Base-by-base conservation (phyloP, 1,140 invertebrate species). In the Meloidogyne hapla region DNA sequence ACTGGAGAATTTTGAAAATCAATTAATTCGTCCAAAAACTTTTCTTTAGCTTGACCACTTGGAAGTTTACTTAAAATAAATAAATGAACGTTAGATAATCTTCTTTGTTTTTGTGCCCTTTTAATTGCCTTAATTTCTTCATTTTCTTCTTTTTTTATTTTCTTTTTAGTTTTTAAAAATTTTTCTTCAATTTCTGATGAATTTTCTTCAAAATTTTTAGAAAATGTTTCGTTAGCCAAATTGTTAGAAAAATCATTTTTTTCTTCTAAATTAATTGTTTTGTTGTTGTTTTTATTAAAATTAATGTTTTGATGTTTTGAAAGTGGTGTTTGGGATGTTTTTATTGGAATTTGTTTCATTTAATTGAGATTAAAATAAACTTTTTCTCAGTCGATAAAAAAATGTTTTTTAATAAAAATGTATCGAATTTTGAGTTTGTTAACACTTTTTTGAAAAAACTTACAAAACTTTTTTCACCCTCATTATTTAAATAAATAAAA, bases 11-110 rank as follows among this genome's bases (percentile, higher is more conserved):
- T 56, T 56, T 4, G 69, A 69, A 77, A 86, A 70, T 85, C 83
- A 21, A 85, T 79, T 33, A 85, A 78, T 63, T 82, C 76, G 10
- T 74, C 33, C 62, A 86, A 61, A 72, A 84, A 80, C 61, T 79
- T 78, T 28, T 85, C 82, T 63, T 83, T 82, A 12, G 80, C 80
- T 23, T 72, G 78, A 21, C 84, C 81, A 63, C 64, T 74, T 18
- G 83, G 83, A 56, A 85, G 65, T 68, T 76, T 68, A 25, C 67
- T 76, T 21, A 84, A 56, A 61, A 85, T 80, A 69, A 85, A 85
- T 28, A 67, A 69, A 68, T 84, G 48, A 56, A 56, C 48, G n/a
- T 56, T 56, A 56, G 48, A 56, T 56, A 56, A 56, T 56, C 48
- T 56, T 56, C 48, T 56, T 56, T 8, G 33, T 33, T 33, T 33